A percentile compares a stretch with the other conserved stretches of the same genome.
Evolutionary conservation across 2,888 invertebrate species (phyloP).

Genomic region (Chymomyza amoena): DNA sequence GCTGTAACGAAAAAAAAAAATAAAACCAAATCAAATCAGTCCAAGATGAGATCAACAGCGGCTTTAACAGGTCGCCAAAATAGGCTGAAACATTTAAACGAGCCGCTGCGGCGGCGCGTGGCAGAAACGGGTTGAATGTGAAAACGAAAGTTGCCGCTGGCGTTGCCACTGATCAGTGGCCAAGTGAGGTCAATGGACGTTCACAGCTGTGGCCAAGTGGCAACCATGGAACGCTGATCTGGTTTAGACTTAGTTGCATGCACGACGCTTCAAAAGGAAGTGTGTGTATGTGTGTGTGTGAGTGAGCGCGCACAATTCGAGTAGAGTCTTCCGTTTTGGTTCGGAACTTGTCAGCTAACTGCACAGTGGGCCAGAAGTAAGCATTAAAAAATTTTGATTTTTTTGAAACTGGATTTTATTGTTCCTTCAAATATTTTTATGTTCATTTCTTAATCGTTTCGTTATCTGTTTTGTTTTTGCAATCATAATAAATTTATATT

Average conservation of each 20-base stretch:
- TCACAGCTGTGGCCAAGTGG: slow-evolving; percentile 7
- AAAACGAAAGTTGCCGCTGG: slow-evolving; percentile 58
- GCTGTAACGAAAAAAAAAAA: slow-evolving; percentile 54
- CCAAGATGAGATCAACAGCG: background rate
- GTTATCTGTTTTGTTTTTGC: too few relatives aligned
- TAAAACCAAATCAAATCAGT: background rate
- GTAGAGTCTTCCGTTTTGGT: slow-evolving; percentile 37
- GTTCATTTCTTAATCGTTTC: too few relatives aligned
- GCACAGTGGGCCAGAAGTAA: background rate
- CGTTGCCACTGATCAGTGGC: slow-evolving; percentile 19
- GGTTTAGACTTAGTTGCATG: background rate
- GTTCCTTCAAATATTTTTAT: too few relatives aligned
- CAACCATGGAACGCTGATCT: background rate
- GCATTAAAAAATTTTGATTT: background rate
- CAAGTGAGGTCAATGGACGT: slow-evolving; percentile 51
- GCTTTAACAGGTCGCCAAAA: background rate
- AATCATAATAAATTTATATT: too few relatives aligned
- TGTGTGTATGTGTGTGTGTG: background rate
- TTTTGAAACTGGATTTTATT: too few relatives aligned
- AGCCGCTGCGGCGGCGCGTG: slow-evolving; percentile 1
- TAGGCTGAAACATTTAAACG: background rate
- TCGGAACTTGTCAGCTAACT: slow-evolving; percentile 1
- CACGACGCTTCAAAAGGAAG: background rate
- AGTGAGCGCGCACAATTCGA: background rate
- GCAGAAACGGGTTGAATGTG: slow-evolving; percentile 48